Evolutionary conservation across 2,113 vertebrate species (phyloP).

Genomic region (Bufo gargarizans): DNA sequence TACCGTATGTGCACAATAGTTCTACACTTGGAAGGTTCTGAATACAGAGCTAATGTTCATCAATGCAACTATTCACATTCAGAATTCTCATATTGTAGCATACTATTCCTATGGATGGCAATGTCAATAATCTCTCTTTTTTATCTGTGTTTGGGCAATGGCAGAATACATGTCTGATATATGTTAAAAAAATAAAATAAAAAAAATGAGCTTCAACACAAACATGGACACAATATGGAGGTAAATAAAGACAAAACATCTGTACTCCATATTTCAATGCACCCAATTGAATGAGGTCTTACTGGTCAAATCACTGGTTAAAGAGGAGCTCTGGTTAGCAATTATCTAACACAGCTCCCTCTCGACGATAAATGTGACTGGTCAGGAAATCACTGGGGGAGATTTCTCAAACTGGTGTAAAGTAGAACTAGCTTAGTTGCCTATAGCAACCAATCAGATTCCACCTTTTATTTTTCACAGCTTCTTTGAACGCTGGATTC

Average conservation of each 20-base stretch:
- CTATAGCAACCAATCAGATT: too few relatives aligned
- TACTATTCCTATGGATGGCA: background rate
- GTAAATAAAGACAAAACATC: background rate
- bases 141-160: background rate
- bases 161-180: background rate
- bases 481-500: too few relatives aligned
- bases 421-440: too few relatives aligned
- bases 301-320: too few relatives aligned
- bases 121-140: background rate
- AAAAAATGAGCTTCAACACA: background rate
- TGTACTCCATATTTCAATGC: background rate
- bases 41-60: background rate
- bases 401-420: too few relatives aligned
- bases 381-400: too few relatives aligned
- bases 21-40: background rate
- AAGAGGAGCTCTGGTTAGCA: too few relatives aligned
- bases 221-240: background rate
- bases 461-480: too few relatives aligned
- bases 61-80: background rate
- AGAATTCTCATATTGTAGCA: background rate
- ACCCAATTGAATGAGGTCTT: too few relatives aligned
- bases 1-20: background rate
- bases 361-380: too few relatives aligned
- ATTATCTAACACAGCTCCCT: too few relatives aligned
- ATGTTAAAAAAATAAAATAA: background rate